phyloP scores from a whole-genome alignment of 2,888 invertebrate genomes.

The Nephrotoma flavescens region DNA sequence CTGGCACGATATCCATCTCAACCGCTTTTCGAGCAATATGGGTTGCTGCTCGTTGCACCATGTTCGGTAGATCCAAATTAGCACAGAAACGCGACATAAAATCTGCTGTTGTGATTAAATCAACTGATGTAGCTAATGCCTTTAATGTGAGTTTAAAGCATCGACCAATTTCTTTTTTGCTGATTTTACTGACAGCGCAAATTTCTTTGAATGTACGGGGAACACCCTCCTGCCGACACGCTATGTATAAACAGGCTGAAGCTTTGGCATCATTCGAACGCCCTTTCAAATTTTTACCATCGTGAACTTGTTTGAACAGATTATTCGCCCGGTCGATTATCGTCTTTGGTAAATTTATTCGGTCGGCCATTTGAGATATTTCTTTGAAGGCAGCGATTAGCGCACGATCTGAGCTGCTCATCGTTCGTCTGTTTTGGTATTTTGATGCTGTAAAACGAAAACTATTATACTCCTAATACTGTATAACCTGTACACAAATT shows the following conservation, averaged over 20 bases:
- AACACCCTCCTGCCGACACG: constrained; percentile 96
- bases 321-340: constrained; percentile 95
- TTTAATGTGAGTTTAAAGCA: constrained; percentile 96
- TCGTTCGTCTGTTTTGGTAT: constrained; percentile 58
- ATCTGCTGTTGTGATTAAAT: constrained; percentile 94
- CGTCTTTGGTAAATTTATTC: constrained; percentile 91
- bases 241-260: constrained; percentile 96
- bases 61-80: constrained; percentile 63
- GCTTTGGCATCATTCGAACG: constrained; percentile 96
- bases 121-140: constrained; percentile 91
- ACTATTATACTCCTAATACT: neutral
- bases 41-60: constrained; percentile 86
- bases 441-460: constrained; percentile 38
- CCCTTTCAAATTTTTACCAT: constrained; percentile 89
- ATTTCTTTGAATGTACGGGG: constrained; percentile 99
- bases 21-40: constrained; percentile 94
- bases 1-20: constrained; percentile 93
- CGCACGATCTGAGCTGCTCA: constrained; percentile 91
- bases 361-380: constrained; percentile 95
- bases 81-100: constrained; percentile 99
- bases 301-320: constrained; percentile 94
- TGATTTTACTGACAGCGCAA: constrained; percentile 96
- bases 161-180: constrained; percentile 97
- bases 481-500: constrained; percentile 35
- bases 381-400: constrained; percentile 92